Conservation (phyloP, 1,140 invertebrate species). For the Drosophila mauritiana region DNA sequence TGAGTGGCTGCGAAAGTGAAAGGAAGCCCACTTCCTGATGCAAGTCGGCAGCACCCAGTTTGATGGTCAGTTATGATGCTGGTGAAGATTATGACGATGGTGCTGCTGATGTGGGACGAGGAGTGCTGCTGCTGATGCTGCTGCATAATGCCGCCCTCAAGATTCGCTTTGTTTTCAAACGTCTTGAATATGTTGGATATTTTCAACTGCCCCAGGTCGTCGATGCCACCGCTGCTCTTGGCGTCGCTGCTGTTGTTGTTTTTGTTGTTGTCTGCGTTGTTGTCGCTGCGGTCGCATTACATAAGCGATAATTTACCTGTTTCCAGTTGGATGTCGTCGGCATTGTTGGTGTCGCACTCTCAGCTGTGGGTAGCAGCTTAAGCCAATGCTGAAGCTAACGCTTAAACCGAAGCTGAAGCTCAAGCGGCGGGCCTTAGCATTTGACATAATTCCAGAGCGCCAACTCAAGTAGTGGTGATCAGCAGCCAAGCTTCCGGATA, state of each 20-base stretch:
- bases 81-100: background rate
- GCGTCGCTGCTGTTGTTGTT: conserved; percentile 1
- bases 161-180: conserved; percentile 21
- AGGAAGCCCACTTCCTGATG: conserved; percentile 80
- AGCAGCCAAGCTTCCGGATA: conserved; percentile 29
- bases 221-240: conserved; percentile 9
- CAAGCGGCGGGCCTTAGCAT: conserved; percentile 55
- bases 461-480: conserved; percentile 40
- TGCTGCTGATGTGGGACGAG: background rate
- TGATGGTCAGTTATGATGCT: conserved; percentile 33
- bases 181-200: conserved; percentile 13
- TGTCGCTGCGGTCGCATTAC: conserved; percentile 65
- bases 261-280: conserved; percentile 12
- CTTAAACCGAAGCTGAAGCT: background rate
- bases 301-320: conserved; percentile 80
- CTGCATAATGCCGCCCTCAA: background rate
- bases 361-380: no score
- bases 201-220: conserved; percentile 9
- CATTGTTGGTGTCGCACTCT: conserved; percentile 30
- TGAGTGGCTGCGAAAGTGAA: conserved; percentile 70
- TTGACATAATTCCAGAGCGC: conserved; percentile 75
- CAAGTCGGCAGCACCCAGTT: conserved; percentile 23
- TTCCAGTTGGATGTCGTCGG: conserved; percentile 62
- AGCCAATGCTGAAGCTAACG: background rate
- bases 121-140: background rate